A percentile compares a stretch with the other conserved stretches of the same genome.
These are phyloP conservation scores for Hippocampus zosterae DNA, from an alignment of 2,113 vertebrate genomes.

Conservation along the genomic window DNA sequence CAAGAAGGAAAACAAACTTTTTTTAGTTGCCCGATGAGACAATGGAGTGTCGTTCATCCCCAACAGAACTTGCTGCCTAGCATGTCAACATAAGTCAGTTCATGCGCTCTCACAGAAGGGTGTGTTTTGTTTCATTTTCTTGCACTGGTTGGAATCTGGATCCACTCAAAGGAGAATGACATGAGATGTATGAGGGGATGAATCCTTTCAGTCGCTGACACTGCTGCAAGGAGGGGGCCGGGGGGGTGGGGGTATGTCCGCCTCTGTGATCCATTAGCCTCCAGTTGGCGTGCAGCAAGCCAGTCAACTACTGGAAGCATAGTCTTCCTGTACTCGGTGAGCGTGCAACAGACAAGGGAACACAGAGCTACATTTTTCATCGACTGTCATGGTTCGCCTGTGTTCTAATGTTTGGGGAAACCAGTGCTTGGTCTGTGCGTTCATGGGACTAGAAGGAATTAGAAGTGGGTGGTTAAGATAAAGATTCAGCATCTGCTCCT, in stretches of 20 bases:
- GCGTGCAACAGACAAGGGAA: constrained; percentile 16
- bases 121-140: constrained; percentile 1
- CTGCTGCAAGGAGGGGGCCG: constrained; percentile 1
- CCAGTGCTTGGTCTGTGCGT: neutral
- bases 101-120: neutral
- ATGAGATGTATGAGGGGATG: constrained; percentile 17
- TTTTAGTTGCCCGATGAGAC: constrained; percentile 14
- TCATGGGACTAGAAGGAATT: constrained; percentile 1
- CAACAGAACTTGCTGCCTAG: constrained; percentile 19
- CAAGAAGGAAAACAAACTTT: neutral
- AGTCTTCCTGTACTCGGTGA: constrained; percentile 31
- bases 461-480: constrained; percentile 55
- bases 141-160: constrained; percentile 18
- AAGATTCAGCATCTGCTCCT: constrained; percentile 24
- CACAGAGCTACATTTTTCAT: constrained; percentile 26
- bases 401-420: constrained; percentile 10
- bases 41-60: constrained; percentile 1
- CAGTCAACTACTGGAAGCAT: constrained; percentile 44
- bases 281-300: constrained; percentile 36
- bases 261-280: constrained; percentile 37
- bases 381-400: constrained; percentile 7
- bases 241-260: constrained; percentile 25
- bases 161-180: constrained; percentile 23
- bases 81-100: constrained; percentile 14
- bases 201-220: constrained; percentile 1